phyloP scores from a whole-genome alignment of 1,140 invertebrate species.

The Brachionus rotundiformis region DNA sequence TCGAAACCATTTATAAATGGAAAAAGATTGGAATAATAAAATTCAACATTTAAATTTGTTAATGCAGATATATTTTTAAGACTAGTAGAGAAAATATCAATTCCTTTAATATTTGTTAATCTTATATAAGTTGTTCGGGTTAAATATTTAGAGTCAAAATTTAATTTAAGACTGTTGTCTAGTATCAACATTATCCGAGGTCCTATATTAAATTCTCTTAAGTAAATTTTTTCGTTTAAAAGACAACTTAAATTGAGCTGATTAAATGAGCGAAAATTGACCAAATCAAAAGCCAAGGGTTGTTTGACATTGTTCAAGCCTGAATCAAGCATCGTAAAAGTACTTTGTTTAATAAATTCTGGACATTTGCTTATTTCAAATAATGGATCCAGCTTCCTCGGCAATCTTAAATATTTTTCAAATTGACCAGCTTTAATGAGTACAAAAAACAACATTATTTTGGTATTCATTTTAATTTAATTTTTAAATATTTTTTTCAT shows the following conservation, averaged over 20 bases:
- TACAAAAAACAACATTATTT: too few relatives aligned
- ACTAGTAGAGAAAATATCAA: background rate
- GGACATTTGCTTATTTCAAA: too few relatives aligned
- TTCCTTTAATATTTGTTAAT: background rate
- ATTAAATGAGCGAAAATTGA: background rate
- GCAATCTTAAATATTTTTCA: too few relatives aligned
- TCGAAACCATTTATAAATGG: too few relatives aligned
- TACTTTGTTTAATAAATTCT: too few relatives aligned
- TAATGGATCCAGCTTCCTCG: too few relatives aligned
- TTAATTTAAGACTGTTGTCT: background rate
- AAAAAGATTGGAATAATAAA: background rate
- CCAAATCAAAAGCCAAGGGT: background rate
- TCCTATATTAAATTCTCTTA: background rate
- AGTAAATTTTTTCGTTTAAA: background rate
- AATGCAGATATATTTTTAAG: background rate
- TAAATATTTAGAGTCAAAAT: background rate
- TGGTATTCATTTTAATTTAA: too few relatives aligned
- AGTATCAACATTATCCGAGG: background rate
- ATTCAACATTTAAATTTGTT: background rate
- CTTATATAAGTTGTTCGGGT: background rate
- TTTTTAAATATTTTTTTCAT: too few relatives aligned
- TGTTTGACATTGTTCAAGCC: too few relatives aligned
- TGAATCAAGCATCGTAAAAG: too few relatives aligned
- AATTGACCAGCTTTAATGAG: too few relatives aligned
- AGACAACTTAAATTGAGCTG: constrained; percentile 1